Conservation (phyloP, 92 coral and sea anemone genomes). For the Actinostola sp. region DNA sequence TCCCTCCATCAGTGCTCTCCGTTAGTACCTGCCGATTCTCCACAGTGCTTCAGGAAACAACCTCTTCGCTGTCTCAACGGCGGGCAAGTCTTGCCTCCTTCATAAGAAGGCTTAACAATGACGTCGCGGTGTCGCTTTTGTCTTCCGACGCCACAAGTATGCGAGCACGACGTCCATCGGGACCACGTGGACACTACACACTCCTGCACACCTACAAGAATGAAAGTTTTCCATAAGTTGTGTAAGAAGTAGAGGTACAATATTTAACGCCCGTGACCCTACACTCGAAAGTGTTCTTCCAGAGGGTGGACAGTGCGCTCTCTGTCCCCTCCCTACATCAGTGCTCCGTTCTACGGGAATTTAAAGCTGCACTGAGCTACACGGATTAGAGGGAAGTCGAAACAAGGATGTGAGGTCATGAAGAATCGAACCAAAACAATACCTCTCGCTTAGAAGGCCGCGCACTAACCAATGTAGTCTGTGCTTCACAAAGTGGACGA, state of each 20-base stretch:
- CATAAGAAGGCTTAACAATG: constrained; percentile 55
- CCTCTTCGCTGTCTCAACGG: constrained; percentile 85
- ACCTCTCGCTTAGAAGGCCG: too few relatives aligned
- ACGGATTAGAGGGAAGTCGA: too few relatives aligned
- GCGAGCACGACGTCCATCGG: constrained; percentile 85
- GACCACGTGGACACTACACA: constrained; percentile 87
- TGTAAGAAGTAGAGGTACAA: background rate
- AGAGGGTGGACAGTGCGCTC: too few relatives aligned
- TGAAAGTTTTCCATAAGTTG: background rate
- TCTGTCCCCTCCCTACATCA: too few relatives aligned
- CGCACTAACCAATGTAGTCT: too few relatives aligned
- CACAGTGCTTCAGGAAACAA: constrained; percentile 84
- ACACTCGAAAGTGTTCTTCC: too few relatives aligned
- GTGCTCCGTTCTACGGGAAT: too few relatives aligned
- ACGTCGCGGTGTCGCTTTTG: constrained; percentile 81
- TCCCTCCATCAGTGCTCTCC: too few relatives aligned
- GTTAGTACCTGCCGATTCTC: constrained; percentile 64
- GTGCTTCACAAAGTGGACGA: too few relatives aligned
- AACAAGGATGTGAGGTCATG: too few relatives aligned
- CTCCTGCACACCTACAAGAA: constrained; percentile 58
- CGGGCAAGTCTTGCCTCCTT: constrained; percentile 91
- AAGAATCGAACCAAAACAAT: too few relatives aligned
- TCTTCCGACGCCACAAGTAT: constrained; percentile 86
- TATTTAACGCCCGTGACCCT: background rate
- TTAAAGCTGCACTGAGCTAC: too few relatives aligned